phyloP scores from a whole-genome alignment of 2,797 vertebrate genomes.

The Macroramphosus scolopax region DNA sequence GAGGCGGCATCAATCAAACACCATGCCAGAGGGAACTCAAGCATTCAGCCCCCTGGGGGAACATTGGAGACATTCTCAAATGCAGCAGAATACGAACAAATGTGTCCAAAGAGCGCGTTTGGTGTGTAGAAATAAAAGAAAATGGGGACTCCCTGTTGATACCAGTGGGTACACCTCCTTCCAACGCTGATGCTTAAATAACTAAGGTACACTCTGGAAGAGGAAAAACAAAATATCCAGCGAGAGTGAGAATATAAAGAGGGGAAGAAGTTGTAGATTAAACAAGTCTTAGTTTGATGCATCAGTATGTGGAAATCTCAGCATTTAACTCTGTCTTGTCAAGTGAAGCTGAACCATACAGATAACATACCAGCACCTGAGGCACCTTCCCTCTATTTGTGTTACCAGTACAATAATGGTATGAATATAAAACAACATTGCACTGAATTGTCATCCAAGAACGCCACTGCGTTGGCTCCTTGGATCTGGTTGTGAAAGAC shows the following conservation, averaged over 20 bases:
- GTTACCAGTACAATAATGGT: too few relatives aligned
- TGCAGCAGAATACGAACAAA: slow-evolving; percentile 61
- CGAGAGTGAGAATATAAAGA: slow-evolving; percentile 5
- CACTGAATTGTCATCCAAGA: too few relatives aligned
- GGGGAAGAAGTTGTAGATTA: too few relatives aligned
- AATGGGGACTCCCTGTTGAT: slow-evolving; percentile 21
- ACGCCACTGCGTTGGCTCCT: too few relatives aligned
- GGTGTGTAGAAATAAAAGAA: slow-evolving; percentile 25
- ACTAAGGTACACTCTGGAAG: slow-evolving; percentile 13
- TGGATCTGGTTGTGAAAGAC: too few relatives aligned
- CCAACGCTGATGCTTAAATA: slow-evolving; percentile 18
- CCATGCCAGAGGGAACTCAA: slow-evolving; percentile 37
- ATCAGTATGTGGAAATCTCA: too few relatives aligned
- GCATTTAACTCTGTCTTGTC: too few relatives aligned
- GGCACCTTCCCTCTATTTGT: too few relatives aligned
- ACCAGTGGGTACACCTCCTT: slow-evolving; percentile 15
- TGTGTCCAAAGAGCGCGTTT: slow-evolving; percentile 38
- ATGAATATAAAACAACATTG: too few relatives aligned
- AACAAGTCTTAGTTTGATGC: too few relatives aligned
- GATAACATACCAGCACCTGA: too few relatives aligned
- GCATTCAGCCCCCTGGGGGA: slow-evolving; percentile 42
- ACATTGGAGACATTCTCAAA: slow-evolving; percentile 49
- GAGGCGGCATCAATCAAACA: slow-evolving; percentile 66
- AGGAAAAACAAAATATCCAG: slow-evolving; percentile 14
- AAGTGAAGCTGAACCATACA: too few relatives aligned